Conservation (phyloP, 2,797 vertebrate genomes). For the Cryptoprocta ferox region DNA sequence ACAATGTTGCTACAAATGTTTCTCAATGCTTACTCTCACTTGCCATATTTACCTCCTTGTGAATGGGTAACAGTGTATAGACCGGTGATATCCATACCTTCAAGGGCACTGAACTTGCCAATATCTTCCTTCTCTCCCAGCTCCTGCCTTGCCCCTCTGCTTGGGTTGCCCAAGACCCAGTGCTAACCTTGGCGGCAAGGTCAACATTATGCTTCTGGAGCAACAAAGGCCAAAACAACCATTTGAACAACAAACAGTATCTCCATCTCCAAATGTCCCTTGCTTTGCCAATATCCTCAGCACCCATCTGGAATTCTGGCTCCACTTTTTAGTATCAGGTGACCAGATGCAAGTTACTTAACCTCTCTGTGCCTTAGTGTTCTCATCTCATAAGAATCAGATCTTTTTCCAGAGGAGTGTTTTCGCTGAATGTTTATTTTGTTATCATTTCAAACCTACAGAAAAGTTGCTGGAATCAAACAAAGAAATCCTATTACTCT, state of each 20-base stretch:
- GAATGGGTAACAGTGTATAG: not conserved
- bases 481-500: not conserved
- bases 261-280: not conserved
- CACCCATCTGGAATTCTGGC: not conserved
- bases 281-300: not conserved
- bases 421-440: conserved; percentile 13
- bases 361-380: not conserved
- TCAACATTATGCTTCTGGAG: not conserved
- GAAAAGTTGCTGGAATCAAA: not conserved
- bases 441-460: conserved; percentile 2
- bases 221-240: not conserved
- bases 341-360: conserved; percentile 22
- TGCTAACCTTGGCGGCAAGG: not conserved
- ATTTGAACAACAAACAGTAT: not conserved
- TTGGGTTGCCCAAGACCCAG: not conserved
- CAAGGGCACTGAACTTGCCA: too few relatives aligned
- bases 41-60: not conserved
- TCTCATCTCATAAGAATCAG: not conserved
- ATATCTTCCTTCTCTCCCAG: not conserved
- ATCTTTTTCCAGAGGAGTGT: not conserved
- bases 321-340: not conserved
- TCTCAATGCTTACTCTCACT: not conserved
- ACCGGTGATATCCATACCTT: not conserved
- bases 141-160: not conserved
- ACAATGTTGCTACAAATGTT: not conserved